A percentile compares a stretch with the other conserved stretches of the same genome.
Evolutionary conservation across 1,140 invertebrate genomes (phyloP).

Genomic region (Halictus rubicundus): DNA sequence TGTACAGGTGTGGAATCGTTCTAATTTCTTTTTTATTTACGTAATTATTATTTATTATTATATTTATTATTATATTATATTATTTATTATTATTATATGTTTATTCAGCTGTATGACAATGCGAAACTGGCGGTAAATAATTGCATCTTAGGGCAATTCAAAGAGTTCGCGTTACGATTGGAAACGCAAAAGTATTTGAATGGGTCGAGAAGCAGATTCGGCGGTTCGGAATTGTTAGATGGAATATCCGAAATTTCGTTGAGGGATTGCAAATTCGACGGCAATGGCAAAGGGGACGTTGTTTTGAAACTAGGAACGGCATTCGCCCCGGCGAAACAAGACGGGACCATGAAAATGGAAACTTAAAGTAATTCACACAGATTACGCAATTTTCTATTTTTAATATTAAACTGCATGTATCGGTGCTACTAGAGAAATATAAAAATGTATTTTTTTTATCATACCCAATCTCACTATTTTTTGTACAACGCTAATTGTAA

Average conservation of each 20-base stretch:
- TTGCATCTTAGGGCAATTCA: constrained; percentile 70
- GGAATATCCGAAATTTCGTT: constrained; percentile 66
- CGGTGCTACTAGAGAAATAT: constrained; percentile 20
- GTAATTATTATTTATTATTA: constrained; percentile 22
- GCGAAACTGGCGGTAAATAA: constrained; percentile 62
- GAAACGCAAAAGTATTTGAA: constrained; percentile 70
- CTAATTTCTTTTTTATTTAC: background rate
- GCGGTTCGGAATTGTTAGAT: constrained; percentile 63
- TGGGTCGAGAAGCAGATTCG: constrained; percentile 55
- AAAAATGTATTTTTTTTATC: constrained; percentile 26
- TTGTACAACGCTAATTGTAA: too few species aligned
- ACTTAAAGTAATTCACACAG: constrained; percentile 25
- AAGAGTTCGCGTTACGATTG: constrained; percentile 74
- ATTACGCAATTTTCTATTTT: constrained; percentile 5
- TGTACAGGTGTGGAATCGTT: constrained; percentile 67
- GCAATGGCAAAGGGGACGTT: constrained; percentile 69
- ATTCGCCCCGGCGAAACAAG: constrained; percentile 60
- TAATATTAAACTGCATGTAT: constrained; percentile 21
- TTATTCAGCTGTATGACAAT: constrained; percentile 62
- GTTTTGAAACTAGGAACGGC: constrained; percentile 58
- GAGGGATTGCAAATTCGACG: constrained; percentile 71
- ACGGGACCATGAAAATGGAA: constrained; percentile 44
- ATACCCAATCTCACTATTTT: background rate
- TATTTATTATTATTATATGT: background rate
- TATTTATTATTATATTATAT: background rate